These are phyloP conservation scores for Penaeus japonicus DNA, from an alignment of 1,140 invertebrate species.

Conservation along the genomic window DNA sequence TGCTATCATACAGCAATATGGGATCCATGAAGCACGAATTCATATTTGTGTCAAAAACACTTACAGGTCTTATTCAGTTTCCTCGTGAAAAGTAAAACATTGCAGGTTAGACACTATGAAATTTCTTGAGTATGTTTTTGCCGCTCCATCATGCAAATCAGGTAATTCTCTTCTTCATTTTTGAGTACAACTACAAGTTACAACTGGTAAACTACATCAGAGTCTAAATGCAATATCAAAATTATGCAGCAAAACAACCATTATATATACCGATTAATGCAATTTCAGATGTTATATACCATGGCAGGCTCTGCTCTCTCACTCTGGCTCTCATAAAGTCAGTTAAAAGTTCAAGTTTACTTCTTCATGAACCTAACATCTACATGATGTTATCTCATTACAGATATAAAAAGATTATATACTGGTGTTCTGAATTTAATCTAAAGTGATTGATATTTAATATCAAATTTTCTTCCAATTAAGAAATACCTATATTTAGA, in stretches of 20 bases:
- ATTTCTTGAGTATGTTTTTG: not conserved
- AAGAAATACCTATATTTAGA: too few species aligned
- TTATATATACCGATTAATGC: slow-evolving; percentile 16
- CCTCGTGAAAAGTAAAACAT: slow-evolving; percentile 42
- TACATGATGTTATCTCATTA: too few species aligned
- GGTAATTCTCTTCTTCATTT: not conserved
- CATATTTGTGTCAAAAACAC: slow-evolving; percentile 23
- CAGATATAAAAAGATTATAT: too few species aligned
- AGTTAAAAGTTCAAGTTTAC: too few species aligned
- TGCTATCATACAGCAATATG: slow-evolving; percentile 32
- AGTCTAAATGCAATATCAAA: not conserved
- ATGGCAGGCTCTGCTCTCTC: too few species aligned
- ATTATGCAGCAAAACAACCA: not conserved
- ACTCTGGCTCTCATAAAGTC: too few species aligned
- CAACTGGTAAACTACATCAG: not conserved
- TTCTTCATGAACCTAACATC: too few species aligned
- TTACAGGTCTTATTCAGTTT: slow-evolving; percentile 54
- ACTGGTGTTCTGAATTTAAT: too few species aligned
- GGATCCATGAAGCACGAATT: slow-evolving; percentile 18
- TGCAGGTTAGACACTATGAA: not conserved
- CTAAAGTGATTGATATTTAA: too few species aligned
- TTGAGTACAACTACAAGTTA: not conserved
- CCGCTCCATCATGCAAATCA: not conserved
- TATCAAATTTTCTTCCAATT: too few species aligned
- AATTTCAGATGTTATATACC: slow-evolving; percentile 12